Base-by-base conservation (phyloP, 2,888 invertebrate species). In the Hypercompe scribonia region DNA sequence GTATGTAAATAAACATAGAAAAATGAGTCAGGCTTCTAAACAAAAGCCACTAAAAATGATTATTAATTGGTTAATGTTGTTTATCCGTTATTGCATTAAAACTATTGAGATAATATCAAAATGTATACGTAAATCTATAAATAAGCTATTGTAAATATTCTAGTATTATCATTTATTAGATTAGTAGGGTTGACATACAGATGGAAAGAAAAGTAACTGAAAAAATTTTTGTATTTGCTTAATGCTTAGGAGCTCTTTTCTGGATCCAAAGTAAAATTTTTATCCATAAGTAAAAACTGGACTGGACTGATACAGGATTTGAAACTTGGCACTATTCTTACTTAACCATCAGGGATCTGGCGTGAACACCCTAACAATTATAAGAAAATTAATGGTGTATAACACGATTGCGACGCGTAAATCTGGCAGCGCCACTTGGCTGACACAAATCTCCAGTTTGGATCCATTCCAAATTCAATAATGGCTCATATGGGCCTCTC, bases 401-500 rank as follows among this genome's bases (percentile, higher is more conserved):
- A 86, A 84, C 85, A 82, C 76, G 78, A 86, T 86, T 86, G 82
- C 69, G 78, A 87, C 84, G 87, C 90, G 90, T 93, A 93, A 93
- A 93, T 93, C 90, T 90, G 87, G 85, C 85, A 86, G 85, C 86
- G 89, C 87, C 89, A 92, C 90, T 93, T 92, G 93, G 92, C 92
- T 90, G 90, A 90, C 91, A 90, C 89, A 88, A 87, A 87, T 88
- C 84, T 84, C 82, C 78, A 86, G 83, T 80, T 91, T 94, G 94
- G 94, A 90, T 73, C 74, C 79, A 72, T 78, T 92, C 94, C 94
- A 94, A 93, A 90, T 91, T 90, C 91, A 91, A 93, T 94, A 91
- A 92, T 91, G 89, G 90, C 85, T 88, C 87, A 87, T 87, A 87
- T 87, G 87, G 85, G 81, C 82, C 80, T 78, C 89, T 89, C 88